Base-by-base conservation (phyloP, 2,888 invertebrate genomes). In the Laothoe populi region DNA sequence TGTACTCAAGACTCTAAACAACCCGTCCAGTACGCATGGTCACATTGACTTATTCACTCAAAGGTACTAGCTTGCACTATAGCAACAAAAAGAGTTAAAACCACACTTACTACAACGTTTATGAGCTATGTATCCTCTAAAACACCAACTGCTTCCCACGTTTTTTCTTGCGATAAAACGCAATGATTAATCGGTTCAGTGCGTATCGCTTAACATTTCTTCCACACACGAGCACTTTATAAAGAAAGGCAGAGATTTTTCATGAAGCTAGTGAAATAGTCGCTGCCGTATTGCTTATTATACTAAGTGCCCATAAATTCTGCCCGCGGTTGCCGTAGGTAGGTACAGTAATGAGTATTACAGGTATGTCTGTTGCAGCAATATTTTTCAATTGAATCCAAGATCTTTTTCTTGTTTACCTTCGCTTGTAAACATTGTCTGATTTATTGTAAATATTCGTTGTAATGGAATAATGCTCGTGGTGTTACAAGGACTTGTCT, bases 301-400 rank as follows among this genome's bases (percentile, higher is more conserved):
- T 65, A 65, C 62, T 74, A 70, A 74, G 73, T 73, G 75, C 70
- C 65, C 66, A 74, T 79, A 78, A 75, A 79, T 78, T 75, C 63
- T 40, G 64, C 49, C 64, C 60, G 65, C 69, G 66, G 66, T 68
- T 66, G 66, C 68, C 64, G 69, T 66, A 74, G 70, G 71, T 67
- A 63, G 61, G 61, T 60, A 66, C 61, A 42, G 67, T 69, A 75
- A 69, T 70, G 64, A 70, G 66, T 62, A 67, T 64, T 67, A 24
- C 63, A 66, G 57, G 66, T 69, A 64, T 24, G 24, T 53, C 7
- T 26, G 48, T 53, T 60, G 49, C 60, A 45, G 64, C 61, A 66
- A 73, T 73, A 73, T 70, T 71, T 73, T 71, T 69, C 66, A 69
- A 73, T 68, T 64, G 49, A 64, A 67, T 49, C 53, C 66, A 69